A percentile compares a stretch with the other conserved stretches of the same genome.
Evolutionary conservation across 2,888 invertebrate species (phyloP).

Genomic region (Resseliella maxima): DNA sequence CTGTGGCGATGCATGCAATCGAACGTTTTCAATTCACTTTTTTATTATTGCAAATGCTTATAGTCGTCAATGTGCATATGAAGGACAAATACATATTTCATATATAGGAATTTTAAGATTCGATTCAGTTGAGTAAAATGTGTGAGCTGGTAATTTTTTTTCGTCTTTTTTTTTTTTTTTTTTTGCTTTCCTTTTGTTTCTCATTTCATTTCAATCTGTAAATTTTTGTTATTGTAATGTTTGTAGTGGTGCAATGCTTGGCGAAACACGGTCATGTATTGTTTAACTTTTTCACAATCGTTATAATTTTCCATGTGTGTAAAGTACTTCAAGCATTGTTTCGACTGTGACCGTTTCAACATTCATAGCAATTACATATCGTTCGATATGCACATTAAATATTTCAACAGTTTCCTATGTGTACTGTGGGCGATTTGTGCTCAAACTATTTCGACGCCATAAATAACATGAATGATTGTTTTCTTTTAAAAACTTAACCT

Average conservation of each 20-base stretch:
- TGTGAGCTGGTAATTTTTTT: neutral
- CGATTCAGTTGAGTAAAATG: neutral
- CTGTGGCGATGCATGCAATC: neutral
- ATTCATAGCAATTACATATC: conserved; percentile 12
- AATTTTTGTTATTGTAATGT: neutral
- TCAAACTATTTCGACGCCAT: conserved; percentile 32
- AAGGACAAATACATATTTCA: neutral
- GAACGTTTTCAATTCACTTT: neutral
- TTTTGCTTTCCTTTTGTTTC: neutral
- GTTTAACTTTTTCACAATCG: neutral
- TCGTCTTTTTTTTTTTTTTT: neutral
- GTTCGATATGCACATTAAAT: neutral
- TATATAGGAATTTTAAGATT: neutral
- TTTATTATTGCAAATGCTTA: neutral
- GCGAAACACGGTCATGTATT: neutral
- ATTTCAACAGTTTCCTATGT: neutral
- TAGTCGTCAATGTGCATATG: neutral
- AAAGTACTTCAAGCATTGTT: neutral
- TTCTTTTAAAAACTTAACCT: conserved; percentile 45
- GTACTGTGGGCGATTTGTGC: conserved; percentile 17
- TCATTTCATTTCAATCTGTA: neutral
- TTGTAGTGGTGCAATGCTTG: too few relatives aligned
- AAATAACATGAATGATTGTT: conserved; percentile 31
- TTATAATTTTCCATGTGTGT: neutral
- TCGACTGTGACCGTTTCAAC: neutral